A percentile compares a stretch with the other conserved stretches of the same genome.
Evolutionary conservation across 2,797 vertebrate species (phyloP).

Genomic region (Chelidonichthys spinosus): DNA sequence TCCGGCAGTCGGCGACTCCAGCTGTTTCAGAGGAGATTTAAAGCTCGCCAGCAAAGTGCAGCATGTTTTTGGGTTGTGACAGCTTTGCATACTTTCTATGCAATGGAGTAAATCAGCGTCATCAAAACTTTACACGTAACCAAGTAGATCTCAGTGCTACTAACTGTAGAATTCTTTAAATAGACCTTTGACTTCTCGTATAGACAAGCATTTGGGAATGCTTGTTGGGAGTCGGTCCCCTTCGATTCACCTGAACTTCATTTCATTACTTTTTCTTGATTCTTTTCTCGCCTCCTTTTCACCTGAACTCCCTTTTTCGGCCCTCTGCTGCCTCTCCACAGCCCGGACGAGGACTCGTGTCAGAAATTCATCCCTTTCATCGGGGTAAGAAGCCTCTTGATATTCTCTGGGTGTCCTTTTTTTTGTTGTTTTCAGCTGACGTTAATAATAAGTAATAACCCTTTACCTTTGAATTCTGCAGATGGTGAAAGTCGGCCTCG

Average conservation of each 20-base stretch:
- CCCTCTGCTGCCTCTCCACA: conserved; percentile 64
- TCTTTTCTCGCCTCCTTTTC: conserved; percentile 14
- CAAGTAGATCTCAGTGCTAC: conserved; percentile 31
- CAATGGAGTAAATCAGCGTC: conserved; percentile 36
- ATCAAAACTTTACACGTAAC: conserved; percentile 18
- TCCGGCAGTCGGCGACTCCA: conserved; percentile 16
- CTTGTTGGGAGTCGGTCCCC: conserved; percentile 20
- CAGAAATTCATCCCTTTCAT: conserved; percentile 99
- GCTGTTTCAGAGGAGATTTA: conserved; percentile 14
- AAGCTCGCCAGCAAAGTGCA: conserved; percentile 36
- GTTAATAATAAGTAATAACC: neutral
- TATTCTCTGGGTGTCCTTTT: conserved; percentile 2
- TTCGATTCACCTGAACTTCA: conserved; percentile 5
- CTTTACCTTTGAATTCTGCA: conserved; percentile 62
- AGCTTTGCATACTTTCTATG: conserved; percentile 30
- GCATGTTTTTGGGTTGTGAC: conserved; percentile 57
- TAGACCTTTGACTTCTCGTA: neutral
- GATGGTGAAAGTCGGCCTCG: conserved; percentile 97
- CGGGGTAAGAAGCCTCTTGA: conserved; percentile 86
- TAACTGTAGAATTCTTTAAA: conserved; percentile 40
- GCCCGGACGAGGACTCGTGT: conserved; percentile 96
- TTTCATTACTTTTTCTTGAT: neutral
- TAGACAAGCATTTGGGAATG: conserved; percentile 21
- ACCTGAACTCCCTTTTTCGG: conserved; percentile 10
- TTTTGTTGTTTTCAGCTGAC: neutral